Evolutionary conservation across 2,797 vertebrate species (phyloP).

Genomic region (Eulemur mongoz): DNA sequence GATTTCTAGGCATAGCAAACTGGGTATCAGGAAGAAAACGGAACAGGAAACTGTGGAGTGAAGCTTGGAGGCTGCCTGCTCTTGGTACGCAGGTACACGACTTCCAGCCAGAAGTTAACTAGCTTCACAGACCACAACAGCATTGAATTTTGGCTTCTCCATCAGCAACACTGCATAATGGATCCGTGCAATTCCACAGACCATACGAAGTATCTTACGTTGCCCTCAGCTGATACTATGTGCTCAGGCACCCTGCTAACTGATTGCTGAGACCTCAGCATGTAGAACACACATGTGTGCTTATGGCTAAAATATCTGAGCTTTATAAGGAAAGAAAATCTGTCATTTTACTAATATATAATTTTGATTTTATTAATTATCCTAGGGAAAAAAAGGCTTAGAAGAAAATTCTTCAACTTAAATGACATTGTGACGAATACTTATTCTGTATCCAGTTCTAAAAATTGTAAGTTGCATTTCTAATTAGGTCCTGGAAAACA

Average conservation of each 20-base stretch:
- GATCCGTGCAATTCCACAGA: background rate
- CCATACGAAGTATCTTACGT: background rate
- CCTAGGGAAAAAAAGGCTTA: background rate
- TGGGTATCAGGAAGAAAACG: background rate
- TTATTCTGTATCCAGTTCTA: background rate
- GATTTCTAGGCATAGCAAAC: background rate
- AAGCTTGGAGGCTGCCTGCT: rapidly evolving
- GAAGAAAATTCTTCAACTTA: background rate
- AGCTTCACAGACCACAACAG: background rate
- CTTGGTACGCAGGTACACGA: rapidly evolving
- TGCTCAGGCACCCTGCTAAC: background rate
- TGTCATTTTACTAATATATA: background rate
- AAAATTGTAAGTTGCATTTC: slow-evolving; percentile 17
- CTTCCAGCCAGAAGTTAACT: background rate
- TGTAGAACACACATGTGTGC: background rate
- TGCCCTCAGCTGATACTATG: background rate
- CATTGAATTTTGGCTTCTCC: background rate
- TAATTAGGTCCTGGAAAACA: slow-evolving; percentile 18
- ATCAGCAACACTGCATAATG: background rate
- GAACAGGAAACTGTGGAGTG: background rate
- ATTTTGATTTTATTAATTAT: background rate
- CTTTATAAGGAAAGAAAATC: background rate
- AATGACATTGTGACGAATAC: background rate
- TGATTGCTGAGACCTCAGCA: background rate
- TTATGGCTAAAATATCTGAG: background rate